Percentiles rank a stretch among this genome's conserved stretches.
These are phyloP conservation scores for Numenius arquata DNA, from an alignment of 2,113 vertebrate genomes.

Conservation along the genomic window DNA sequence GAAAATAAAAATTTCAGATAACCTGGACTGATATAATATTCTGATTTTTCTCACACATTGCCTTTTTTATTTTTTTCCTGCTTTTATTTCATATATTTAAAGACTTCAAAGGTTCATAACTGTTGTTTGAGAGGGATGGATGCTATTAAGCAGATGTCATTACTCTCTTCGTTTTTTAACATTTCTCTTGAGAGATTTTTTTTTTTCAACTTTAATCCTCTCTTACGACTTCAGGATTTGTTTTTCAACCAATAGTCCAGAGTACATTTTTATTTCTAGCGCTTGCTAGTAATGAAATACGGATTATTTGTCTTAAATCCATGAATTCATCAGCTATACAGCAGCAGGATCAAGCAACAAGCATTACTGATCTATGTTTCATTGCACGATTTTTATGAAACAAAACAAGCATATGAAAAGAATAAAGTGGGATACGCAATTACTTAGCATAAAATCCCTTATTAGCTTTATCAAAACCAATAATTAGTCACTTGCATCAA, in stretches of 20 bases:
- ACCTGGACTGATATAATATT: background rate
- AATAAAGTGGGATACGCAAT: background rate
- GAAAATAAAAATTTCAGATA: background rate
- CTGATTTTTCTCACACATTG: background rate
- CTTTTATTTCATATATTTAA: background rate
- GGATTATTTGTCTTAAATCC: constrained; percentile 61
- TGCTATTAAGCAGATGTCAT: constrained; percentile 8
- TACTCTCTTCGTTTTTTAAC: background rate
- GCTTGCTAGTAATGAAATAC: constrained; percentile 23
- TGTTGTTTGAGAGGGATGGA: background rate
- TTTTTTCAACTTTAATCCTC: constrained; percentile 29
- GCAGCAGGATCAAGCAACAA: background rate
- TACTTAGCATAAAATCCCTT: background rate
- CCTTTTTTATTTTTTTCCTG: background rate
- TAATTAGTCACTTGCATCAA: background rate
- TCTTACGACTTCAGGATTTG: constrained; percentile 39
- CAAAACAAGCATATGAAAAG: background rate
- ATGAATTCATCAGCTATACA: constrained; percentile 33
- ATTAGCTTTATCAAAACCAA: background rate
- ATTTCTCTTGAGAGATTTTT: background rate
- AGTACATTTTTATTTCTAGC: constrained; percentile 56
- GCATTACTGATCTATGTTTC: background rate
- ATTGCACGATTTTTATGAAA: background rate
- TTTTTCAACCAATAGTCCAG: background rate
- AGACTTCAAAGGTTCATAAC: background rate